Evolutionary conservation across 1,140 invertebrate genomes (phyloP).

Genomic region (Papilio aristodemus): DNA sequence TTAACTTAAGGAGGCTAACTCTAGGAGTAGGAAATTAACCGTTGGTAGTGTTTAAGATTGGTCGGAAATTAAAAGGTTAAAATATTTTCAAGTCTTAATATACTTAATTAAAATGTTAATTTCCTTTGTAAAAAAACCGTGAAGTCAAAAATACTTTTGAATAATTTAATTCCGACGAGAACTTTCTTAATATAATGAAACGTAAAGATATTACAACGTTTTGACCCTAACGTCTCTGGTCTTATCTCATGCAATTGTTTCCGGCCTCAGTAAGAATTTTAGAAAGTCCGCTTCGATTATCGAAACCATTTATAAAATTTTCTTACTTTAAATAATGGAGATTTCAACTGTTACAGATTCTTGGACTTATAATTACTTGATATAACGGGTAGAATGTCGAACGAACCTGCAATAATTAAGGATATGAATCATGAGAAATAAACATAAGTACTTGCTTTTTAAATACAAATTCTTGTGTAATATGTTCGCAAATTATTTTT

Average conservation of each 20-base stretch:
- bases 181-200: not conserved
- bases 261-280: not conserved
- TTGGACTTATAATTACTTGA: too few relatives aligned
- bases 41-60: constrained; percentile 1
- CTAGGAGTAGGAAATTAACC: not conserved
- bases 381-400: too few relatives aligned
- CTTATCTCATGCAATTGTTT: not conserved
- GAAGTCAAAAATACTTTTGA: not conserved
- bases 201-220: not conserved
- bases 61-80: constrained; percentile 10
- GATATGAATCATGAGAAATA: too few relatives aligned
- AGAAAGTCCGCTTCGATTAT: not conserved
- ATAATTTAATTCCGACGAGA: not conserved
- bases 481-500: too few relatives aligned
- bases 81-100: constrained; percentile 5
- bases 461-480: too few relatives aligned
- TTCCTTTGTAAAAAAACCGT: not conserved
- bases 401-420: too few relatives aligned
- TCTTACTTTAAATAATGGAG: too few relatives aligned
- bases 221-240: not conserved
- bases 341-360: too few relatives aligned
- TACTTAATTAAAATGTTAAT: not conserved
- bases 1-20: not conserved
- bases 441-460: too few relatives aligned
- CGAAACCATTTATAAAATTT: not conserved